Base-by-base conservation (phyloP, 2,113 vertebrate species). In the Tachysurus fulvidraco region DNA sequence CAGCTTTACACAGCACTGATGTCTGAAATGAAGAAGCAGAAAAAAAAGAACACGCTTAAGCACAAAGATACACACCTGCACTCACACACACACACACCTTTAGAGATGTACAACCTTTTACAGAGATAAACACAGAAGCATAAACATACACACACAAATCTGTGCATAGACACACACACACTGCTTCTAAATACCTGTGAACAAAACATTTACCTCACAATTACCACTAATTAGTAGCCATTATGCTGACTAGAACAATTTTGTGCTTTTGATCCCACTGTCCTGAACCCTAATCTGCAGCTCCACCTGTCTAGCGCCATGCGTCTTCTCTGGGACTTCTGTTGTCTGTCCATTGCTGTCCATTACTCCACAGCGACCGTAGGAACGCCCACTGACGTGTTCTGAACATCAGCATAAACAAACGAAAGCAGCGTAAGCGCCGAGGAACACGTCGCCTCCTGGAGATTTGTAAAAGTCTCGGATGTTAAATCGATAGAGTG, bases 1-100 rank as follows among this genome's bases (percentile, higher is more conserved):
- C 97, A 0, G 97, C 92, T 91, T 97, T 97, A 93, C 97, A 97
- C 85, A 97, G 85, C 88, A 96, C 90, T 0, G 97, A 97, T 1
- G 96, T 97, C 97, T 97, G 91, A 86, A 96, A 95, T 46, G 14
- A 83, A 65, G 10, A 83, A 46, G 16, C 52, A 50, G 0, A 13
- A 21, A 14, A 91, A 28, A 92, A 86, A 82, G 86, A 50, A 17
- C 5, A 30, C 2, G 36, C 59, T 60, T 54, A 44, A 23, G 21
- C 30, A 80, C 50, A 64, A 44, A 0, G 44, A 59, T 46, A 44
- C 54, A 44, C 57, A 81, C 25, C 76, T 30, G 50, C 23, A 86
- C 11, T 16, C 23, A 52, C 25, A 78, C 2, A 55, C n/a, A 55
- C 13, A 57, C 9, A 19, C 1, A 11, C 46, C 46, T 9, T 50